Base-by-base conservation (phyloP, 1,140 invertebrate species). In the Bombus confusus region DNA sequence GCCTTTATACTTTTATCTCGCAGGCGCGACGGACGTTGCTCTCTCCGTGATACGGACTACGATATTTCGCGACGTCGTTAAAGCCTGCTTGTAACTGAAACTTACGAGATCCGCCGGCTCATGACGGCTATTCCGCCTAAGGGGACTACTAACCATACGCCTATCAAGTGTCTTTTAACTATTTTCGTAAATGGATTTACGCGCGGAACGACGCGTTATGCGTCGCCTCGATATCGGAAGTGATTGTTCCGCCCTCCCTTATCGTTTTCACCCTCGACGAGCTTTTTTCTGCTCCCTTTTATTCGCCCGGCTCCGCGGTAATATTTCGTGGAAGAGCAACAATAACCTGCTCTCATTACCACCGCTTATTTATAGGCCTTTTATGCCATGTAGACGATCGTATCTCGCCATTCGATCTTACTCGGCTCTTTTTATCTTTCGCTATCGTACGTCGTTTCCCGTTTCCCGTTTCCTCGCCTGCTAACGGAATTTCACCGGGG, bases 111-210 rank as follows among this genome's bases (percentile, higher is more conserved):
- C 43, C 68, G 28, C 37, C 31, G 37, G 75, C 72, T 88, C 83
- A 89, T 25, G 87, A 83, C 57, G 47, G 37, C 68, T 66, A 57
- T 74, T 88, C 43, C 77, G 6, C 43, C 31, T 43, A 34, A 69
- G 25, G 43, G 69, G 25, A 34, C 47, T 47, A 9, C 18, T 39
- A 8, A 52, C 66, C 43, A 34, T 69, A 75, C 71, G 37, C 43
- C 39, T 78, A 68, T 47, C 68, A 69, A 66, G 37, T 74, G 43
- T 80, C 76, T 80, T 86, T 89, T 83, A 86, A 89, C 76, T 80
- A 76, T 85, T 80, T 81, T 43, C 84, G 59, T 81, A 81, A 80
- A 80, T 81, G 71, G 78, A 80, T 85, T 81, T 85, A 81, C 84
- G 84, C 69, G 31, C 1, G 9, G 1, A 37, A 47, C 76, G 76